Evolutionary conservation across 2,888 invertebrate species (phyloP), one percentile per base, ranked within the genome.

Genomic region (Leptinotarsa juncta): DNA sequence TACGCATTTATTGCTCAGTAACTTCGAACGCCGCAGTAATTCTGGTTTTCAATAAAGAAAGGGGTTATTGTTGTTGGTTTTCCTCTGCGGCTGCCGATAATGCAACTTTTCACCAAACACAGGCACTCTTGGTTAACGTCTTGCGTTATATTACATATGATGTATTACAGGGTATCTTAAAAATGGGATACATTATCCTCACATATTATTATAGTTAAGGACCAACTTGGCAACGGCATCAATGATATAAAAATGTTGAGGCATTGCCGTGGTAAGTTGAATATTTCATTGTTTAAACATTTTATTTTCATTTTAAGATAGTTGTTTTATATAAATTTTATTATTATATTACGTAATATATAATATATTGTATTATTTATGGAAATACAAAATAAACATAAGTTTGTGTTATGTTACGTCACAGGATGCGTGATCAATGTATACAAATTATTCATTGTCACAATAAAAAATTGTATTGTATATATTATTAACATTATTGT

Each of bases 61-160:
- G 62, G 62, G 42, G 62, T 62, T n/a, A 62, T 62, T 62, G 62
- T 62, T 62, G 32, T 62, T 69, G 48, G 50, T 68, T 72, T 53
- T 65, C 73, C 81, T 82, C 90, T 90, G 89, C 89, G 90, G 90
- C 90, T 90, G 89, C 87, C 85, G 85, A 81, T 87, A 87, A 87
- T 86, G 84, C 85, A 87, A 87, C 87, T 85, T 85, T 86, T 87
- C 88, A 88, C 87, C 87, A 87, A 87, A 87, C 88, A 87, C 87
- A 87, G 86, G 87, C 87, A 87, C 87, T 87, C 87, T 87, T 87
- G 86, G 86, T 88, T 88, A 87, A 82, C 86, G 85, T 87, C 85
- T 87, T 88, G 85, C 86, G 87, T 88, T 88, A 81, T 83, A 85
- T 86, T 86, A 86, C 86, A 88, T 88, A 87, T 88, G 87, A 87